phyloP scores from a whole-genome alignment of 2,888 invertebrate genomes.

The Daptonema setosum region DNA sequence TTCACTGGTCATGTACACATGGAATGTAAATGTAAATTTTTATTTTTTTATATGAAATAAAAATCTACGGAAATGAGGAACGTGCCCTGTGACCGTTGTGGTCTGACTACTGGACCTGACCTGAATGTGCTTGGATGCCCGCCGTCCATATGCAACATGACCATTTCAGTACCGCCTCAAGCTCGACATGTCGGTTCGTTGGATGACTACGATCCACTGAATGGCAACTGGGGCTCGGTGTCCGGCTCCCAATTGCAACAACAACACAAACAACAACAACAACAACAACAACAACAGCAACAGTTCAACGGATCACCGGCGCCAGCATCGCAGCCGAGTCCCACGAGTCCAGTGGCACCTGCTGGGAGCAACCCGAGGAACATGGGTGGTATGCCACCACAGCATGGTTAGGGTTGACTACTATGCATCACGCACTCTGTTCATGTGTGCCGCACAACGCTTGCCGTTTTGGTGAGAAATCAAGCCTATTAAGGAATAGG shows the following conservation, averaged over 20 bases:
- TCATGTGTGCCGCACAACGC: no score
- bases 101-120: no score
- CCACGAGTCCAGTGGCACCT: neutral
- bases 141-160: no score
- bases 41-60: no score
- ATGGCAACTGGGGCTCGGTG: conserved; percentile 56
- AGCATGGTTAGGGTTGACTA: neutral
- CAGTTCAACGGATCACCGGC: neutral
- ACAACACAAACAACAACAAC: neutral
- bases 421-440: conserved; percentile 7
- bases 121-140: no score
- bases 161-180: neutral
- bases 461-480: no score
- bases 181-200: conserved; percentile 21
- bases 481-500: no score
- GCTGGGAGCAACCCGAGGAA: neutral
- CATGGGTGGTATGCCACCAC: neutral
- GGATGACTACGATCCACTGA: conserved; percentile 59
- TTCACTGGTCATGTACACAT: no score
- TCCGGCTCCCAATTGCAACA: conserved; percentile 24
- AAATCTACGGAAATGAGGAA: no score
- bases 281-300: neutral
- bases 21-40: no score
- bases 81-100: no score
- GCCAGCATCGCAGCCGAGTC: neutral